Evolutionary conservation across 2,113 vertebrate species (phyloP), one percentile per base, ranked within the genome.

Genomic region (Hoplias malabaricus): DNA sequence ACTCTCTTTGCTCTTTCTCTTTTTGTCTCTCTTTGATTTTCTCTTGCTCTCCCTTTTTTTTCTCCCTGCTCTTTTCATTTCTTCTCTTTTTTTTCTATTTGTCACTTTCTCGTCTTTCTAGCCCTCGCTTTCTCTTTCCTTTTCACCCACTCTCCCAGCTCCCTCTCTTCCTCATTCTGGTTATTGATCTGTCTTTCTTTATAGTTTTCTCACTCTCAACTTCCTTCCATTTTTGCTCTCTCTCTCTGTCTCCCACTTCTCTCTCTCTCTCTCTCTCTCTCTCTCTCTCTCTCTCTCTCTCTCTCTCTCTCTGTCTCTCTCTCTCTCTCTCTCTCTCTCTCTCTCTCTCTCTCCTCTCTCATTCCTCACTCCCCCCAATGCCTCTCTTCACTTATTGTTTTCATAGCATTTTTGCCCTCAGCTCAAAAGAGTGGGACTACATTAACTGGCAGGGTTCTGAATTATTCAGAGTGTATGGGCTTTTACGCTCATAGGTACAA

Each of bases 371-470:
- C n/a, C n/a, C n/a, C n/a, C n/a, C n/a, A n/a, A n/a, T n/a, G n/a
- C n/a, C n/a, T n/a, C n/a, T n/a, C n/a, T n/a, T n/a, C 23, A 36
- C 65, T 75, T 70, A 73, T 75, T 73, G 68, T 79, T 75, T 78
- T 78, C 63, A 46, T 69, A 19, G 23, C 70, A 56, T 38, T 70
- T 69, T 56, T 54, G 23, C 78, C 73, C 67, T 69, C 65, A 75
- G 27, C 73, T 63, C 48, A 12, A 12, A 71, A 56, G 65, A 73
- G 31, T 68, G 53, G 65, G 62, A 79, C 43, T 74, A 70, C 79
- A 84, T 84, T 84, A 84, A 74, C 57, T 59, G 53, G 56, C 36
- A 74, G 68, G 33, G 56, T 80, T 67, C 80, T 83, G 67, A 86
- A 88, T 84, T 79, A 83, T 75, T 78, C 34, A 84, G 70, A 75